Percentiles rank a stretch among this genome's conserved stretches.
These are phyloP conservation scores for Anastrepha ludens DNA, from an alignment of 1,140 invertebrate genomes.

Conservation along the genomic window DNA sequence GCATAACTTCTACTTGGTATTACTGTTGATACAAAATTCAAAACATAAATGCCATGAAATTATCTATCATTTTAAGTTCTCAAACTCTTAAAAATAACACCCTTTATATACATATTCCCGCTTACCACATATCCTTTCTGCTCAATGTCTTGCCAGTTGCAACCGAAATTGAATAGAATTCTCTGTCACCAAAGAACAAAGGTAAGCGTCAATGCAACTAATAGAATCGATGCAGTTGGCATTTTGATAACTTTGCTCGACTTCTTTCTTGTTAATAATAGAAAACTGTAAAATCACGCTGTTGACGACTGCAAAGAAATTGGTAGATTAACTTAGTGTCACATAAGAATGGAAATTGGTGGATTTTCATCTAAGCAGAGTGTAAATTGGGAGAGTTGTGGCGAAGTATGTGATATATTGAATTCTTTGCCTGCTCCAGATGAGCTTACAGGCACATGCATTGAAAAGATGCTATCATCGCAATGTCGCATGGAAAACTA, in stretches of 20 bases:
- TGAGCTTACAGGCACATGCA: not conserved
- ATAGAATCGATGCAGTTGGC: conserved; percentile 37
- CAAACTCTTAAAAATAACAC: too few species aligned
- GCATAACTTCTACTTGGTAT: too few species aligned
- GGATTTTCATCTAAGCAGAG: not conserved
- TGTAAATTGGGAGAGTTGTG: not conserved
- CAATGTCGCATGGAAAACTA: too few species aligned
- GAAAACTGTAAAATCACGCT: not conserved
- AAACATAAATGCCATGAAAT: too few species aligned
- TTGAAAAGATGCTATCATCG: too few species aligned
- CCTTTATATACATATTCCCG: too few species aligned
- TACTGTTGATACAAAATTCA: too few species aligned
- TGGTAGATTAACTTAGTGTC: conserved; percentile 34
- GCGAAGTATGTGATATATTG: not conserved
- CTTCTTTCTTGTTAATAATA: not conserved
- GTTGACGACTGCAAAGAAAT: conserved; percentile 10
- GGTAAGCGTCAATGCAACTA: conserved; percentile 35
- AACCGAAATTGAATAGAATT: conserved; percentile 30
- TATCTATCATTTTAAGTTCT: too few species aligned
- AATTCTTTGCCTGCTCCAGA: too few species aligned
- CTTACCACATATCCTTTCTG: not conserved
- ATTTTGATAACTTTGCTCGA: not conserved
- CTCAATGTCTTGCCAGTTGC: not conserved
- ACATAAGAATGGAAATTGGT: not conserved
- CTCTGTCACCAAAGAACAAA: conserved; percentile 36